Evolutionary conservation across 2,113 vertebrate species (phyloP).

Genomic region (Bujurquina vittata): DNA sequence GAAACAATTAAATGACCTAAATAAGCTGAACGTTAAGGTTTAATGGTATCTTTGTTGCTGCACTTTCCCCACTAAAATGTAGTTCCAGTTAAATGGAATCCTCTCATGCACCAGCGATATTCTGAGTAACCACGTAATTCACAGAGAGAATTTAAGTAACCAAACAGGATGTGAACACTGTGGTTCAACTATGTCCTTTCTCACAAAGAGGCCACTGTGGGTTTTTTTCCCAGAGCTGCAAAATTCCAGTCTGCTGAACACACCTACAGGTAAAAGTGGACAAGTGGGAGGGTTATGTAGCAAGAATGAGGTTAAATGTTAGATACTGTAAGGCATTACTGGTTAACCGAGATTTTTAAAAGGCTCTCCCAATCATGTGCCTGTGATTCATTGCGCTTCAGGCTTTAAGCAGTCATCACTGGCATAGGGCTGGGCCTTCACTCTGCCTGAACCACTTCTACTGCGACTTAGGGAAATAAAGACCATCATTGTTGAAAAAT

Average conservation of each 20-base stretch:
- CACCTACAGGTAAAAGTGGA: conserved; percentile 32
- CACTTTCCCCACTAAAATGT: not conserved
- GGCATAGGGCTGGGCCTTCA: not conserved
- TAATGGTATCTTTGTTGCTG: not conserved
- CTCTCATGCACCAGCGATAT: not conserved
- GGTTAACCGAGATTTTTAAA: not conserved
- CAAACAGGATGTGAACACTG: not conserved
- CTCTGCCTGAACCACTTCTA: not conserved
- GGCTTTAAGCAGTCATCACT: not conserved
- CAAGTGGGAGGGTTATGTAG: not conserved
- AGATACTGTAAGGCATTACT: not conserved
- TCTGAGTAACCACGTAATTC: not conserved
- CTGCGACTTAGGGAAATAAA: not conserved
- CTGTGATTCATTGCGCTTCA: not conserved
- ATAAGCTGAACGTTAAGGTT: not conserved
- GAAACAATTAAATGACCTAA: not conserved
- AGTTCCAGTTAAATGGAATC: not conserved
- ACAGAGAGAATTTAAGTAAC: not conserved
- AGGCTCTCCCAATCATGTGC: not conserved
- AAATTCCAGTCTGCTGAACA: conserved; percentile 13
- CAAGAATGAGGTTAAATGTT: not conserved
- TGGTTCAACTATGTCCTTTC: not conserved
- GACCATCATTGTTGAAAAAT: not conserved
- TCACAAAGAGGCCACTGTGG: conserved; percentile 9
- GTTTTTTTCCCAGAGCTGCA: not conserved